Percentiles rank a stretch among this genome's conserved stretches.
These are phyloP conservation scores for Megathymus violae DNA, from an alignment of 1,140 invertebrate species.

Conservation along the genomic window DNA sequence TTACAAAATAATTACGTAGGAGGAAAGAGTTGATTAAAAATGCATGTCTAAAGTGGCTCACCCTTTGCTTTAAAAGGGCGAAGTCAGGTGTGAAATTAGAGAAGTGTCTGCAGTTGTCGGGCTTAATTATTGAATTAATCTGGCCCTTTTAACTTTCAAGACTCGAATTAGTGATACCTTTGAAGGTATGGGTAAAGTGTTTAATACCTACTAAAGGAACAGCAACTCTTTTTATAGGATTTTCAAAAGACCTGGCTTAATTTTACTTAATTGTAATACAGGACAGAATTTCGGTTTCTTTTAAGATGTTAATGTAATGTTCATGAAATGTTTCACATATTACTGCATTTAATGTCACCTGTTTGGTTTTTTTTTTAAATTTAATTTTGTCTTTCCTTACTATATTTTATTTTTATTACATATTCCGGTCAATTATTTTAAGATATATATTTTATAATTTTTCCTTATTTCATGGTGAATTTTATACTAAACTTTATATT, in stretches of 20 bases:
- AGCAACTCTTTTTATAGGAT: conserved; percentile 26
- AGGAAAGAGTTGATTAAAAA: conserved; percentile 64
- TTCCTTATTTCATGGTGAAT: no score
- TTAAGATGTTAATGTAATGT: no score
- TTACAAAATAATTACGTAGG: conserved; percentile 41
- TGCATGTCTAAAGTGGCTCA: conserved; percentile 60
- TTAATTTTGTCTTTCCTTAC: no score
- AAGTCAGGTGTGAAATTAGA: conserved; percentile 74
- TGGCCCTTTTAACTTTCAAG: conserved; percentile 45
- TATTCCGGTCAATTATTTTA: no score
- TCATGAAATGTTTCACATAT: no score
- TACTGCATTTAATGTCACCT: no score
- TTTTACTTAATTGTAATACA: conserved; percentile 15
- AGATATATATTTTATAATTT: no score
- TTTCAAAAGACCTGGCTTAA: not conserved
- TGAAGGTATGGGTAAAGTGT: conserved; percentile 45
- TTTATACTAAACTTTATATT: no score
- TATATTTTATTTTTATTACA: no score
- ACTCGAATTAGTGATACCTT: conserved; percentile 56
- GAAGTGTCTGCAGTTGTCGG: conserved; percentile 66
- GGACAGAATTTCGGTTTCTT: no score
- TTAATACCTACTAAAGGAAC: conserved; percentile 25
- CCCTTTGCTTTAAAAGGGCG: conserved; percentile 56
- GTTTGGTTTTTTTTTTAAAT: no score
- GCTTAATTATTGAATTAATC: conserved; percentile 70